These are phyloP conservation scores for Ochlodes sylvanus DNA, from an alignment of 2,888 invertebrate genomes.

Conservation along the genomic window DNA sequence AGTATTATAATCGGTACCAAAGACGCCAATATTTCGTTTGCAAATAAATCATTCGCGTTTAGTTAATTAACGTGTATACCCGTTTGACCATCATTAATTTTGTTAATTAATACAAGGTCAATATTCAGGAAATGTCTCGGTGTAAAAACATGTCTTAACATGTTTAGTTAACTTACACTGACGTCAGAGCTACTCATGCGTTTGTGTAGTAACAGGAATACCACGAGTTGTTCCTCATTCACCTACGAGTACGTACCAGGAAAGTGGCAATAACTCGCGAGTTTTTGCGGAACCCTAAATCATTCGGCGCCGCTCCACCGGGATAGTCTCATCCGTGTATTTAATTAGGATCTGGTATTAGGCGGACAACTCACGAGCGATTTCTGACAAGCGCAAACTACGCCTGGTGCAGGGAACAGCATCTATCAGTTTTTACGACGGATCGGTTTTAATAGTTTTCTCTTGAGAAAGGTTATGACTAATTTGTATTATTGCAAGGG, in stretches of 20 bases:
- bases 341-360: constrained; percentile 64
- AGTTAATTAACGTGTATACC: background rate
- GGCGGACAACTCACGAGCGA: constrained; percentile 49
- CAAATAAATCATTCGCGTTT: background rate
- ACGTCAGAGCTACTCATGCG: constrained; percentile 22
- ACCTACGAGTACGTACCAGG: constrained; percentile 47
- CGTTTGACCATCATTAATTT: background rate
- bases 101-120: constrained; percentile 3
- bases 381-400: background rate
- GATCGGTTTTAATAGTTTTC: too few relatives aligned
- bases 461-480: too few relatives aligned
- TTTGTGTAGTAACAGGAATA: constrained; percentile 2
- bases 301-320: constrained; percentile 57
- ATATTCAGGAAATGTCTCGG: background rate
- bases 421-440: background rate
- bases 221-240: constrained; percentile 37
- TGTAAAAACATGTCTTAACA: background rate
- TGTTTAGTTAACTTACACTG: background rate
- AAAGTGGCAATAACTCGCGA: constrained; percentile 51
- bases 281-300: constrained; percentile 57
- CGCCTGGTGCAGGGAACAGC: too few relatives aligned
- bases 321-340: constrained; percentile 66
- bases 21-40: background rate
- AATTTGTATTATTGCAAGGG: too few relatives aligned
- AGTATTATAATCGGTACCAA: background rate